Percentiles rank a stretch among this genome's conserved stretches.
phyloP scores from a whole-genome alignment of 2,888 invertebrate genomes.

The Cephus sareptanus region DNA sequence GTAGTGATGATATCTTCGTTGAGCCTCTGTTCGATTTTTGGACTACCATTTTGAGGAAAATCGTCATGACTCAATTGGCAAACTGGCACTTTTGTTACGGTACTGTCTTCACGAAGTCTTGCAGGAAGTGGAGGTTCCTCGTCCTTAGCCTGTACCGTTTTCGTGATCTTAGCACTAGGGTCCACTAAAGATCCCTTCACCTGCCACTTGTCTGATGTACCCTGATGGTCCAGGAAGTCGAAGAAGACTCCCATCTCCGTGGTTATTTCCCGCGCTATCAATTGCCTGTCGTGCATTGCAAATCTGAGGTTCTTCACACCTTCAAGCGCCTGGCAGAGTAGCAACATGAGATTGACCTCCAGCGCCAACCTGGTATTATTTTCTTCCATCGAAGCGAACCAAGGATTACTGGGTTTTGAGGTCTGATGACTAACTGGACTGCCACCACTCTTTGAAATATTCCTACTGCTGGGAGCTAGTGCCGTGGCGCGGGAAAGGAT shows the following conservation, averaged over 20 bases:
- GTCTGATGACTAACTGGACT: conserved; percentile 16
- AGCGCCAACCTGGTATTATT: conserved; percentile 60
- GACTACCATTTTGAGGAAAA: conserved; percentile 5
- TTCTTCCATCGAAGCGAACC: conserved; percentile 64
- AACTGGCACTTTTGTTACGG: conserved; percentile 44
- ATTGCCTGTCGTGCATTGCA: conserved; percentile 57
- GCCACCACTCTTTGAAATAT: conserved; percentile 10
- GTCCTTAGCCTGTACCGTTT: conserved; percentile 42
- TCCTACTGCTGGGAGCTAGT: background rate
- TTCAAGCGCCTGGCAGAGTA: conserved; percentile 60
- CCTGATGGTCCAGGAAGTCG: conserved; percentile 58
- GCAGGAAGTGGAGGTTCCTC: conserved; percentile 44
- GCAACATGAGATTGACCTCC: conserved; percentile 59
- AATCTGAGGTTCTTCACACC: conserved; percentile 59
- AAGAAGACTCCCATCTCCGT: conserved; percentile 62
- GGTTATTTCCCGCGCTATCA: conserved; percentile 61
- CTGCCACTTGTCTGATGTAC: conserved; percentile 45
- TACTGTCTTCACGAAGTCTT: conserved; percentile 44
- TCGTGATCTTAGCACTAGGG: conserved; percentile 38
- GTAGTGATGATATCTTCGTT: conserved; percentile 48
- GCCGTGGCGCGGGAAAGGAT: conserved; percentile 60
- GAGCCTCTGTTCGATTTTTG: conserved; percentile 18
- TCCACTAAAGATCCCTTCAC: conserved; percentile 40
- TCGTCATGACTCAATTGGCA: conserved; percentile 13
- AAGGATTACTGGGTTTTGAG: conserved; percentile 44